Evolutionary conservation across 30 jellyfish, hydroid and myxozoan genomes (phyloP), one percentile per base, ranked within the genome.

Genomic region (Catostylus mosaicus): DNA sequence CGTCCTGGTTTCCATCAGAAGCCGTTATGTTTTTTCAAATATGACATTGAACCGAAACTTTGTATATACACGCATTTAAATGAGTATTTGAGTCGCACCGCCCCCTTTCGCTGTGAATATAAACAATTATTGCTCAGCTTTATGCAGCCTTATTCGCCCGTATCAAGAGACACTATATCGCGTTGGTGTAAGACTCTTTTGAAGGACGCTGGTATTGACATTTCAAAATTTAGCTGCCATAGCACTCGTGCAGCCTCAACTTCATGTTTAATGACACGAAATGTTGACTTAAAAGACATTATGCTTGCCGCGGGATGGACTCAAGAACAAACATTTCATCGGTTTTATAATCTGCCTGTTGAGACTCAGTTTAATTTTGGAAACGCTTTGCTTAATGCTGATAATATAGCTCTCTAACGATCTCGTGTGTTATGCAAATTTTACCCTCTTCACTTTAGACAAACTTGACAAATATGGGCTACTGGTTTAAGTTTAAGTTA

Each of bases 161-260:
- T 33, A 3, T 66, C 78, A 66, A 16, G 52, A 10, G 78, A 66
- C 26, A 66, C 78, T 0, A 66, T 66, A 16, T 66, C 56, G 24
- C 78, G 78, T 36, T 66, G 78, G 78, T 66, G 63, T 36, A 31
- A 36, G 16, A 30, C 43, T 16, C 9, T 0, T 32, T 1, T 66
- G 30, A 20, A 5, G 9, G 11, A 16, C 18, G 78, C 78, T 29
- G 78, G 78, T 10, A 66, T 66, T 7, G 60, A 66, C 1, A 66
- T 33, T 32, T 7, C 31, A 12, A 66, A 66, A 11, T 66, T 7
- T 66, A 66, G 43, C 9, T 27, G 59, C 11, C 78, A 66, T 19
- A 66, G 78, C 24, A 66, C 78, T 66, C 78, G 78, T 30, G 78
- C 78, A 2, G 78, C 78, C 18, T 66, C 78, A 7, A 66, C 73